phyloP scores from a whole-genome alignment of 1,140 invertebrate genomes.

The Drosophila seguyi region DNA sequence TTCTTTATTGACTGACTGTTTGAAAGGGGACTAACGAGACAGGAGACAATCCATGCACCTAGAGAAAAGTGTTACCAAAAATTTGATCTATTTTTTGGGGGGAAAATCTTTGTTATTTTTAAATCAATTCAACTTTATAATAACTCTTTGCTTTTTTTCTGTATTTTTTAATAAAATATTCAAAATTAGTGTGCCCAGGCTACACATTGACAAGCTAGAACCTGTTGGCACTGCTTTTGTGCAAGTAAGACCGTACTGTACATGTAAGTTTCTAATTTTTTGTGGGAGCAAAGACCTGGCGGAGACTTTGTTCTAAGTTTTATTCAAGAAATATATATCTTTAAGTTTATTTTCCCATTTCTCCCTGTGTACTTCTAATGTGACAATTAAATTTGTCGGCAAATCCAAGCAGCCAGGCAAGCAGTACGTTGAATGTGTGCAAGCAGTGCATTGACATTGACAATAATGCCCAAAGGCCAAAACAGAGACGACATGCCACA shows the following conservation, averaged over 20 bases:
- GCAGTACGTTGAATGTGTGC: conserved; percentile 18
- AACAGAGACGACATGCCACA: conserved; percentile 4
- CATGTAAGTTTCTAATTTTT: not conserved
- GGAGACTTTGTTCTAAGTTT: not conserved
- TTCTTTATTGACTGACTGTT: conserved; percentile 55
- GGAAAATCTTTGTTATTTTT: not conserved
- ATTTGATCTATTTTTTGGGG: not conserved
- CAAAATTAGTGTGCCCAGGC: not conserved
- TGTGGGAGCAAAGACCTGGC: not conserved
- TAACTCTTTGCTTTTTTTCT: too few relatives aligned
- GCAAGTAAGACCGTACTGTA: not conserved
- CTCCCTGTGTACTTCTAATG: conserved; percentile 43
- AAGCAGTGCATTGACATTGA: conserved; percentile 38
- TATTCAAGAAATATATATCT: not conserved
- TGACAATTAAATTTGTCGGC: conserved; percentile 71
- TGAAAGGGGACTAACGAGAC: conserved; percentile 73
- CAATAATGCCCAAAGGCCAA: conserved; percentile 26
- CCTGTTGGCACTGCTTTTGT: not conserved
- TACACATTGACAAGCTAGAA: not conserved
- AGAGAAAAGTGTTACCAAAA: conserved; percentile 10
- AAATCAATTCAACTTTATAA: too few relatives aligned
- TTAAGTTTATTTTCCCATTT: not conserved
- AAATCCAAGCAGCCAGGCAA: conserved; percentile 13
- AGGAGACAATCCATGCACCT: conserved; percentile 42
- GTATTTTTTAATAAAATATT: too few relatives aligned